These are phyloP conservation scores for Mizuhopecten yessoensis DNA, from an alignment of 1,140 invertebrate genomes.

Conservation along the genomic window DNA sequence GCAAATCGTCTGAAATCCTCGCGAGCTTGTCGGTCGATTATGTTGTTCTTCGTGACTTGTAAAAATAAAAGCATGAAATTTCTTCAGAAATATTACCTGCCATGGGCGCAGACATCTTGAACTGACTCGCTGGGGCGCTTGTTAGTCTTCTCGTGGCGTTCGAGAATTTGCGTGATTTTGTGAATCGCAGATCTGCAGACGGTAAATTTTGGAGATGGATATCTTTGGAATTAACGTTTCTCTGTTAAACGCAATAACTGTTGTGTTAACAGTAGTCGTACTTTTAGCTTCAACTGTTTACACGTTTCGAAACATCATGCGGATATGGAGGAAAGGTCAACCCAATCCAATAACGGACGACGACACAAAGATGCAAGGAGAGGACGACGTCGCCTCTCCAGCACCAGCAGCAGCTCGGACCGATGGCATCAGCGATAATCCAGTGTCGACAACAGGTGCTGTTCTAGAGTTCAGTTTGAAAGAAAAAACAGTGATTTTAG, in stretches of 20 bases:
- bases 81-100: no score
- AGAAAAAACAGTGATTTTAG: not conserved
- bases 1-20: no score
- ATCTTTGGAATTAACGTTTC: not conserved
- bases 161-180: not conserved
- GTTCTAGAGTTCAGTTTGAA: not conserved
- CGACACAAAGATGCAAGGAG: not conserved
- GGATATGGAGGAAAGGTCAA: slow-evolving; percentile 48
- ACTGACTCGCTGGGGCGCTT: slow-evolving; percentile 40
- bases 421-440: not conserved
- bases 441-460: not conserved
- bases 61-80: no score
- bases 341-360: not conserved
- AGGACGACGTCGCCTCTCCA: slow-evolving; percentile 3
- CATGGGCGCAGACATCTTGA: slow-evolving; percentile 68
- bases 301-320: slow-evolving; percentile 49
- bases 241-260: not conserved
- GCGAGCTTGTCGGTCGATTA: no score
- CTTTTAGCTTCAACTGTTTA: slow-evolving; percentile 53
- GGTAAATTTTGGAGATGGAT: not conserved
- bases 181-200: not conserved
- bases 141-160: not conserved
- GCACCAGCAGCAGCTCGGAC: slow-evolving; percentile 42
- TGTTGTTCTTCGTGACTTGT: no score
- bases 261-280: slow-evolving; percentile 34